Base-by-base conservation (phyloP, 1,140 invertebrate genomes). In the Trichonephila inaurata region DNA sequence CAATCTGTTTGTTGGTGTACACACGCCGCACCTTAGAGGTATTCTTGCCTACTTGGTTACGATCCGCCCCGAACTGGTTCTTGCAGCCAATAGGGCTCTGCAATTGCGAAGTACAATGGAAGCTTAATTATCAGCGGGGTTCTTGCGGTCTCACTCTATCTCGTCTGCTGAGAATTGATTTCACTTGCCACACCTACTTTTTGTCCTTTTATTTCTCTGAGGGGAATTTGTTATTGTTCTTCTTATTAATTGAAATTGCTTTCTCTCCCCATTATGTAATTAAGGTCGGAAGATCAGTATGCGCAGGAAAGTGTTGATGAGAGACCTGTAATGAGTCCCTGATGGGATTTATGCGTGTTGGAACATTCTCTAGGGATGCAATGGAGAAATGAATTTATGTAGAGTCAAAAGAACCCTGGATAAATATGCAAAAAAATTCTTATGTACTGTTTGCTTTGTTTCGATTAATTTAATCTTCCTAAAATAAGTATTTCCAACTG, bases 61-160 rank as follows among this genome's bases (percentile, higher is more conserved):
- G 89, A 91, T 62, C 89, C 89, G 89, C 89, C 89, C 89, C 60
- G 60, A 91, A 91, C 89, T 91, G 81, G 89, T 91, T 91, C 51
- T 21, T 64, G 18, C 69, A 83, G 61, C 89, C 89, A 91, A 91
- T 91, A 91, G 89, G 89, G 81, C 61, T 91, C 89, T 83, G 7
- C 28, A 83, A 60, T 60, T 64, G 81, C 72, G 72, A 51, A 91
- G 28, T 72, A 91, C 89, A 91, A 91, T 91, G 82, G 89, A 83
- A 82, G 69, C 89, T 91, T 91, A 91, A 91, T 91, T 91, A 83
- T 61, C 77, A 91, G 58, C 72, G 19, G 58, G 28, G 60, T 91
- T 83, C 58, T 44, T 62, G 72, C 72, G 72, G 81, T 90, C 33
- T 24, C 28, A 24, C 72, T 72, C 40, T 62, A 83, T 77, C 89